phyloP scores from a whole-genome alignment of 2,113 vertebrate genomes.

The Chloropsis cyanopogon region DNA sequence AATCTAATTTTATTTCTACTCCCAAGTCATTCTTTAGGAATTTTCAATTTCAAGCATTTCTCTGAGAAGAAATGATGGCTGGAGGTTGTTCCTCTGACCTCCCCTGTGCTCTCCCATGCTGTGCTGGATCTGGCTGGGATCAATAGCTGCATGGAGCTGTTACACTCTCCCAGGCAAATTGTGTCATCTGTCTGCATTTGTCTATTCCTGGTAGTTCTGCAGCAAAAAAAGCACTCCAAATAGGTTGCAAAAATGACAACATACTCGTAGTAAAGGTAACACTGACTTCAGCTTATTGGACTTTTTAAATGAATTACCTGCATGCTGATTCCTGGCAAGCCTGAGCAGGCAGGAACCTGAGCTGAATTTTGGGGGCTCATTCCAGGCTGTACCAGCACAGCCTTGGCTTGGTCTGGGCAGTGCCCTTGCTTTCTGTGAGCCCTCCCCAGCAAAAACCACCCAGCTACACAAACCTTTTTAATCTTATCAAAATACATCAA shows the following conservation, averaged over 20 bases:
- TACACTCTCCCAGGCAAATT: neutral
- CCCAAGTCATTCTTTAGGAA: neutral
- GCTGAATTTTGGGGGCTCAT: neutral
- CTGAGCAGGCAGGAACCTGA: neutral
- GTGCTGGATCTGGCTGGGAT: neutral
- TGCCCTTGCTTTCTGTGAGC: neutral
- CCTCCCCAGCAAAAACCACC: neutral
- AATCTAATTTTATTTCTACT: neutral
- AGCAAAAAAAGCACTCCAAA: neutral
- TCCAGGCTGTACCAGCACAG: neutral
- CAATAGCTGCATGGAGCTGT: neutral
- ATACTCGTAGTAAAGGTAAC: neutral
- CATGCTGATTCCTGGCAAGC: neutral
- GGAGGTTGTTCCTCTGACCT: neutral
- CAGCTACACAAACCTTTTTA: neutral
- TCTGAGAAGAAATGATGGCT: neutral
- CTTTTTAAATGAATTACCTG: neutral
- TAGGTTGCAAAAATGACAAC: neutral
- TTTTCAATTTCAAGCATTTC: neutral
- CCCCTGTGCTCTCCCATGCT: accelerated
- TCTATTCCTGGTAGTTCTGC: neutral
- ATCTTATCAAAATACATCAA: neutral
- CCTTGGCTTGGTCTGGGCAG: neutral
- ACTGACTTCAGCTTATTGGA: constrained; percentile 31
- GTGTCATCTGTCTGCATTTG: neutral